Percentiles rank a stretch among this genome's conserved stretches.
Conservation (phyloP, 1,140 invertebrate species). For the Fopius arisanus region DNA sequence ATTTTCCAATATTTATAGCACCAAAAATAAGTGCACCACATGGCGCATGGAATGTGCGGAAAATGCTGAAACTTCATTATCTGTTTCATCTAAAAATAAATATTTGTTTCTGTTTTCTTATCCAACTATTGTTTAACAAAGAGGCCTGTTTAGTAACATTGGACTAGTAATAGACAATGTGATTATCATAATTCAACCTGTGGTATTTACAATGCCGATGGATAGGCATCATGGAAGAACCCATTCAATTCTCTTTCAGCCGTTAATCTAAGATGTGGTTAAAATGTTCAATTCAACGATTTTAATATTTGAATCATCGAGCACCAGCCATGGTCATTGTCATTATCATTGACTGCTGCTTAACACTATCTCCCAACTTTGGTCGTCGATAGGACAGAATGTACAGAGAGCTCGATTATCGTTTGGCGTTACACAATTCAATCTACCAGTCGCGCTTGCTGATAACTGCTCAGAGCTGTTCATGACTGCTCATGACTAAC, state of each 20-base stretch:
- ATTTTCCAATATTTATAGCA: not conserved
- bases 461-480: not conserved
- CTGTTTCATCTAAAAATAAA: slow-evolving; percentile 1
- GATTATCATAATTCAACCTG: not conserved
- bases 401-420: not conserved
- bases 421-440: not conserved
- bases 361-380: no score
- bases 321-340: not conserved
- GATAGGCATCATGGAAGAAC: not conserved
- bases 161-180: slow-evolving; percentile 7
- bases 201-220: slow-evolving; percentile 1
- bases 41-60: not conserved
- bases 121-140: not conserved
- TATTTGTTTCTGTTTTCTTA: not conserved
- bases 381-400: not conserved
- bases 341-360: not conserved
- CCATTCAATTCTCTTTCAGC: not conserved
- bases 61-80: not conserved
- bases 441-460: not conserved
- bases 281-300: not conserved
- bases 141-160: slow-evolving; percentile 2
- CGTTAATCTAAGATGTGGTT: not conserved
- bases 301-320: not conserved
- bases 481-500: not conserved
- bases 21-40: not conserved